phyloP scores from a whole-genome alignment of 37 sponge, comb jelly and placozoan genomes.

The Mnemiopsis leidyi region DNA sequence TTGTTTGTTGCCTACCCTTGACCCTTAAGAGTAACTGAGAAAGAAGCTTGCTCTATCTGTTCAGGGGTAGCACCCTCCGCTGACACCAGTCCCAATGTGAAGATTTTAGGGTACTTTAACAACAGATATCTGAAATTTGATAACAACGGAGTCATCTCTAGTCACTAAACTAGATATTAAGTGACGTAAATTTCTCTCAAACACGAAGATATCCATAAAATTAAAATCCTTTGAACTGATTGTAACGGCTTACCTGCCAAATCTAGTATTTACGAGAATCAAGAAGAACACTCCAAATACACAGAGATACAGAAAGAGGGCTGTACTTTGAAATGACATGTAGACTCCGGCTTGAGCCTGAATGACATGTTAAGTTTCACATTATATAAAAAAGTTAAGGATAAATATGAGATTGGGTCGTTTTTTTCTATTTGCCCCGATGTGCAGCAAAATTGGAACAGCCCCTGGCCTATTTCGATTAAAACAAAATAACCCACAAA shows the following conservation, averaged over 20 bases:
- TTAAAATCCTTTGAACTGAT: too few species aligned
- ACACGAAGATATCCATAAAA: too few species aligned
- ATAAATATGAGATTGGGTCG: too few species aligned
- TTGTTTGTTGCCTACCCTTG: neutral
- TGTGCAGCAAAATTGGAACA: too few species aligned
- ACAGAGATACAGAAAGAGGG: neutral
- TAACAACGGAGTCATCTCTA: too few species aligned
- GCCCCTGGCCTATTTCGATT: too few species aligned
- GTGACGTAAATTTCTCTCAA: too few species aligned
- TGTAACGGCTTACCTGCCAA: too few species aligned
- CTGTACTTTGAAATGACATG: slow-evolving; percentile 1
- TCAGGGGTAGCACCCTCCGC: slow-evolving; percentile 3
- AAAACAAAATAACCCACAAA: too few species aligned
- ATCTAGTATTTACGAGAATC: neutral
- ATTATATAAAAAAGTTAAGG: too few species aligned
- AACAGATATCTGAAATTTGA: neutral
- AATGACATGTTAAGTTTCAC: neutral
- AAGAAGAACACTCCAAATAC: neutral
- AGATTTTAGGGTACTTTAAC: slow-evolving; percentile 4
- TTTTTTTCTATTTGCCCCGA: too few species aligned
- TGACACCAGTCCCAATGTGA: slow-evolving; percentile 6
- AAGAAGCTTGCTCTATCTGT: slow-evolving; percentile 1
- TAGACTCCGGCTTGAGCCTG: slow-evolving; percentile 21
- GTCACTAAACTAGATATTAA: too few species aligned
- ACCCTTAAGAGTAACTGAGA: neutral